Evolutionary conservation across 2,888 invertebrate genomes (phyloP), one percentile per base, ranked within the genome.

Genomic region (Melinaea marsaeus): DNA sequence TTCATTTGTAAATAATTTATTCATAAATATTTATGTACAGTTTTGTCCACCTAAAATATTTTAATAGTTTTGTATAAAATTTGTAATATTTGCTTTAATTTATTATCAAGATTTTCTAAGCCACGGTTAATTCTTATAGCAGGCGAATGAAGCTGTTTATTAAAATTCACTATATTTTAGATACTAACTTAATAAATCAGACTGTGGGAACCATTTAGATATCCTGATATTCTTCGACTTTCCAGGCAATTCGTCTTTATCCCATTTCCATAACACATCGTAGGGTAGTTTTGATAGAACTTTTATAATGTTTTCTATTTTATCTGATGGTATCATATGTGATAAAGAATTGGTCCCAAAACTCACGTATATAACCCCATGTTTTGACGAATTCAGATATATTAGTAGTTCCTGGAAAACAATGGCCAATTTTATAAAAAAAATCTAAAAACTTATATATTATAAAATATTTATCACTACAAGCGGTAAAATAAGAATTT

Each of bases 151-250:
- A n/a, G n/a, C n/a, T n/a, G n/a, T n/a, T n/a, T n/a, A n/a, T n/a
- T n/a, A n/a, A n/a, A n/a, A n/a, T n/a, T n/a, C n/a, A n/a, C n/a
- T n/a, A n/a, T n/a, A n/a, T n/a, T n/a, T n/a, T 7, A 34, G 33
- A 13, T 35, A 75, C 79, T 78, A 69, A 81, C 87, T 82, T 2
- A 90, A 67, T 11, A 90, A 66, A 71, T 87, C 87, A 9, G 83
- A 78, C 60, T 91, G 91, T 0, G 90, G 89, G 33, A 90, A 72
- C 91, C 91, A 92, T 66, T 87, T 87, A 1, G 74, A 75, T 48
- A 87, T 74, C 59, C 72, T 84, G 0, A 91, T 83, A 58, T 91
- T 91, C 6, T 74, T 57, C 0, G 89, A 75, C 13, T 73, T 71
- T 46, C 74, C 81, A 0, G 79, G 79, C 55, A 89, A 65, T n/a